phyloP scores from a whole-genome alignment of 2,888 invertebrate species.

The Drosophila lutescens region DNA sequence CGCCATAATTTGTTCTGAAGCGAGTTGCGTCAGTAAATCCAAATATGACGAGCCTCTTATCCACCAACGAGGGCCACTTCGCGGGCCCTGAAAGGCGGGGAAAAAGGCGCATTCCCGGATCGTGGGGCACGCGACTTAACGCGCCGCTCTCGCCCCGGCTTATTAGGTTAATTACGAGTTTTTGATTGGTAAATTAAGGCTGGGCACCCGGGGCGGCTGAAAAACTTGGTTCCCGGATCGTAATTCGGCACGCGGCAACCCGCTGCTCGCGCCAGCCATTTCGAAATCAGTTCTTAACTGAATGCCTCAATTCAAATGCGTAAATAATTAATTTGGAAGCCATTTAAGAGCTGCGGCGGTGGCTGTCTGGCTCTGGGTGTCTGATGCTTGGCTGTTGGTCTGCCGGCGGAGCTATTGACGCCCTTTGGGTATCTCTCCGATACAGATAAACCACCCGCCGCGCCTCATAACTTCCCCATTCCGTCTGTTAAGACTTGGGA shows the following conservation, averaged over 20 bases:
- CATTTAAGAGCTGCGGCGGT: conserved; percentile 65
- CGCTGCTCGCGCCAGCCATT: conserved; percentile 56
- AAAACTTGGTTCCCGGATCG: conserved; percentile 24
- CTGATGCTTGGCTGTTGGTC: neutral
- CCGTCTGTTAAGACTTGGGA: neutral
- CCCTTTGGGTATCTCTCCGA: conserved; percentile 51
- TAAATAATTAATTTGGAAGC: conserved; percentile 80
- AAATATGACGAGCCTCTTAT: conserved; percentile 54
- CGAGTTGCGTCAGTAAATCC: conserved; percentile 75
- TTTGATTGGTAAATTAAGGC: conserved; percentile 80
- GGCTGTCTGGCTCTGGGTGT: conserved; percentile 27
- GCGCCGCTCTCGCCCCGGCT: conserved; percentile 63
- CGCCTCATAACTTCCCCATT: conserved; percentile 65
- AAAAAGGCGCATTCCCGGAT: neutral
- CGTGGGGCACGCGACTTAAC: conserved; percentile 70
- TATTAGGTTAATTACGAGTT: conserved; percentile 81
- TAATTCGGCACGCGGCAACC: conserved; percentile 65
- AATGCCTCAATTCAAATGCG: conserved; percentile 78
- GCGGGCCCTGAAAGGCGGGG: neutral
- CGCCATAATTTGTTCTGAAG: conserved; percentile 68
- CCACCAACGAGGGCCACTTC: neutral
- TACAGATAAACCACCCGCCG: conserved; percentile 73
- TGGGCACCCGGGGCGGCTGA: conserved; percentile 35
- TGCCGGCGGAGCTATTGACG: conserved; percentile 21
- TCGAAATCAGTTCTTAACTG: conserved; percentile 76